Percentiles rank a stretch among this genome's conserved stretches.
phyloP scores from a whole-genome alignment of 1,140 invertebrate species.

The Caenorhabditis tropicalis region DNA sequence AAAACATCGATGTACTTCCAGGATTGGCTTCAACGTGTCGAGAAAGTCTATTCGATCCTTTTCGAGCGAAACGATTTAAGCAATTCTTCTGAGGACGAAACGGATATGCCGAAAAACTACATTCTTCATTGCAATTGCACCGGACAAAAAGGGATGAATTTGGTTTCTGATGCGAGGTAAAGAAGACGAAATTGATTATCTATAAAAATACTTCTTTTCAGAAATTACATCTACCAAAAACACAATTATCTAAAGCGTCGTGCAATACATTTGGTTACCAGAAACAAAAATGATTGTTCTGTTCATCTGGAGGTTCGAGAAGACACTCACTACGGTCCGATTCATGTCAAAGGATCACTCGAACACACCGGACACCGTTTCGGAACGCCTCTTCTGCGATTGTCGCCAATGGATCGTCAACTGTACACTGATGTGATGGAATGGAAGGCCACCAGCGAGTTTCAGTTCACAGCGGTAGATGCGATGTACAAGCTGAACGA shows the following conservation, averaged over 20 bases:
- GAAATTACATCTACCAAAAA: background rate
- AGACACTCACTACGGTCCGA: background rate
- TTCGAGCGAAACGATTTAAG: background rate
- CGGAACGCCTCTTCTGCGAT: slow-evolving; percentile 46
- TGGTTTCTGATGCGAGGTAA: background rate
- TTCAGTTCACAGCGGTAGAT: background rate
- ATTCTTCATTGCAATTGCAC: background rate
- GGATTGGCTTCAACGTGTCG: too few relatives aligned
- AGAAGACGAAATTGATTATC: too few relatives aligned
- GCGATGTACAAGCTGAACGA: background rate
- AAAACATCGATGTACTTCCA: too few relatives aligned
- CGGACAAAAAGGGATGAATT: background rate
- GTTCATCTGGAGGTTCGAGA: background rate
- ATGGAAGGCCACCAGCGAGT: background rate
- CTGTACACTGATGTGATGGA: background rate
- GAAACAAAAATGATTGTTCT: background rate
- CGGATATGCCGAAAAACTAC: background rate
- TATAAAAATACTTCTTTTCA: background rate
- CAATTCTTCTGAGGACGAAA: background rate
- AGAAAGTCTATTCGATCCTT: background rate
- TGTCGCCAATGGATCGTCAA: background rate
- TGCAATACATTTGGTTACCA: background rate
- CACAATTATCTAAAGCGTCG: background rate
- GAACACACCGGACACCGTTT: slow-evolving; percentile 54
- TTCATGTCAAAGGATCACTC: slow-evolving; percentile 23